These are phyloP conservation scores for Cyanocitta stelleri DNA, from an alignment of 2,113 vertebrate genomes.

Conservation along the genomic window DNA sequence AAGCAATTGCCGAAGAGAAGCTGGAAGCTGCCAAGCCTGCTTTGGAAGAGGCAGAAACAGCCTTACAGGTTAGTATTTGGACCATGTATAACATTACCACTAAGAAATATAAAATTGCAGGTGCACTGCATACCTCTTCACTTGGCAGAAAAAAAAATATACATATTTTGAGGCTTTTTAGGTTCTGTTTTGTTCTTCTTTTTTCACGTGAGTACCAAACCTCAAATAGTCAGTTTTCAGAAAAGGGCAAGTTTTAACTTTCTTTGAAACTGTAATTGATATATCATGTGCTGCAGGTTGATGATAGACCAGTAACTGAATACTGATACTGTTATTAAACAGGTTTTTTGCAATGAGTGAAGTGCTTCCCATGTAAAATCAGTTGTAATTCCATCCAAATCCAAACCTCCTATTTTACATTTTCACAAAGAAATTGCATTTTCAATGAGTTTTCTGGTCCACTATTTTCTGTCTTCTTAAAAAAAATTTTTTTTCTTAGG, in stretches of 20 bases:
- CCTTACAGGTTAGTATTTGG: conserved; percentile 78
- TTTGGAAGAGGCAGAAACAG: conserved; percentile 88
- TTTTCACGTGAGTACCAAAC: neutral
- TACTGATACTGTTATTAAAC: neutral
- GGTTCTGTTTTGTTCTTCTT: neutral
- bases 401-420: neutral
- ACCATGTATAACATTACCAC: neutral
- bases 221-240: neutral
- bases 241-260: neutral
- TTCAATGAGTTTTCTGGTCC: neutral
- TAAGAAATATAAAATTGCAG: neutral
- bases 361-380: neutral
- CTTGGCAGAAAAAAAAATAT: neutral
- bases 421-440: neutral
- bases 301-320: neutral
- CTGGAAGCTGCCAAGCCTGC: conserved; percentile 89
- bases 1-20: conserved; percentile 88
- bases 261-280: neutral
- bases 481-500: neutral
- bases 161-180: neutral
- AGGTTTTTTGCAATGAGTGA: neutral
- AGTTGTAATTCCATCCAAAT: neutral
- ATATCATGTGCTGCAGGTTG: neutral
- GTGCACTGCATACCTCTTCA: neutral
- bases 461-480: neutral